These are phyloP conservation scores for Poeciliopsis occidentalis DNA, from an alignment of 2,113 vertebrate species.

Conservation along the genomic window DNA sequence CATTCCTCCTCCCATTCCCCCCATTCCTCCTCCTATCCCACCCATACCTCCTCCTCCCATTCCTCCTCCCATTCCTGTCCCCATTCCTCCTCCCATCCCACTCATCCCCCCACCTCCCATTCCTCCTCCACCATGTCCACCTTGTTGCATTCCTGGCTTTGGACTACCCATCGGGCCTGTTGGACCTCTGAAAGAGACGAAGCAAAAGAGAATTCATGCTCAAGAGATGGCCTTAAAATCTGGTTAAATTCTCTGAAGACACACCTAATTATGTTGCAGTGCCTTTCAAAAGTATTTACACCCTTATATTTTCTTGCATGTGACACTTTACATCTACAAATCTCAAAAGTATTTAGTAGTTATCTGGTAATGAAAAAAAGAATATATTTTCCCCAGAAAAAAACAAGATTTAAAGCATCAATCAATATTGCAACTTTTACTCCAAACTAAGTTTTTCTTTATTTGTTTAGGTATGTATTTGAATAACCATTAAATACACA, in stretches of 20 bases:
- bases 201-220: slow-evolving; percentile 13
- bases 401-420: too few species aligned
- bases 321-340: not conserved
- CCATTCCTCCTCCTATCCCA: slow-evolving; percentile 13
- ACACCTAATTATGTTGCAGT: not conserved
- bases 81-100: slow-evolving; percentile 16
- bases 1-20: slow-evolving; percentile 8
- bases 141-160: slow-evolving; percentile 67
- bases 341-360: not conserved
- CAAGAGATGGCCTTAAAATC: not conserved
- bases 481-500: too few species aligned
- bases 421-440: too few species aligned
- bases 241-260: not conserved
- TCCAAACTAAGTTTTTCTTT: too few species aligned
- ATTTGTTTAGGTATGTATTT: too few species aligned
- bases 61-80: slow-evolving; percentile 1
- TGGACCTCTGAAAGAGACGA: slow-evolving; percentile 61
- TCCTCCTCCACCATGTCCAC: slow-evolving; percentile 36
- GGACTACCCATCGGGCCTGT: slow-evolving; percentile 64
- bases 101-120: slow-evolving; percentile 32
- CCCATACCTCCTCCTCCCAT: slow-evolving; percentile 38
- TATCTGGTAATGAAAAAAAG: too few species aligned
- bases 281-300: too few species aligned
- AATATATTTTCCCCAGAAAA: too few species aligned
- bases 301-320: too few species aligned